A percentile compares a stretch with the other conserved stretches of the same genome.
Evolutionary conservation across 2,888 invertebrate species (phyloP).

Genomic region (Chymomyza caudatula): DNA sequence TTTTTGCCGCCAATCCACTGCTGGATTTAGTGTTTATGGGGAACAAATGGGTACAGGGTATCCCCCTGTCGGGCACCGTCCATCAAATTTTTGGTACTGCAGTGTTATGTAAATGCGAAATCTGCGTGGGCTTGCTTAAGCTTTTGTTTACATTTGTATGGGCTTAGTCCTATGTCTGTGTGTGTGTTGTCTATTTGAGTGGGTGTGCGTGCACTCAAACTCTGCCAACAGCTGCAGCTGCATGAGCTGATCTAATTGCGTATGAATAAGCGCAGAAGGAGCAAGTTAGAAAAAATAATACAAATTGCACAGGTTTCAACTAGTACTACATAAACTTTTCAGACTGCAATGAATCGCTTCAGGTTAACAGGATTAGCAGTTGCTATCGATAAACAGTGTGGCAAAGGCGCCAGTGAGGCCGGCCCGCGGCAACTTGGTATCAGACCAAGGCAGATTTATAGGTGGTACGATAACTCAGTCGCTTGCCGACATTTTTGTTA

Average conservation of each 20-base stretch:
- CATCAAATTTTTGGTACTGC: too few species aligned
- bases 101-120: slow-evolving; percentile 11
- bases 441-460: too few species aligned
- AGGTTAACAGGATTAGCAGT: too few species aligned
- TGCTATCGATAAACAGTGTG: too few species aligned
- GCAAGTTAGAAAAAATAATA: slow-evolving; percentile 17
- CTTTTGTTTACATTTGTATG: slow-evolving; percentile 16
- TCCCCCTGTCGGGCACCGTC: too few species aligned
- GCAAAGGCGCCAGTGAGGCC: too few species aligned
- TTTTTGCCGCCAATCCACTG: too few species aligned
- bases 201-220: slow-evolving; percentile 19
- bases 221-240: slow-evolving; percentile 21
- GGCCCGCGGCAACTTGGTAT: too few species aligned
- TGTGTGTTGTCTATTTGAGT: slow-evolving; percentile 1
- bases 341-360: not conserved
- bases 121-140: slow-evolving; percentile 7
- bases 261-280: slow-evolving; percentile 49
- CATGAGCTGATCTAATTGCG: slow-evolving; percentile 56
- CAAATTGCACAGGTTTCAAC: slow-evolving; percentile 1
- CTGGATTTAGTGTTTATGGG: too few species aligned
- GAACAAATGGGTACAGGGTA: too few species aligned
- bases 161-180: slow-evolving; percentile 20
- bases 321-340: not conserved
- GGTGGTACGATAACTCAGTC: too few species aligned
- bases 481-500: too few species aligned